Conservation (phyloP, 2,113 vertebrate species). For the Chionomys nivalis region DNA sequence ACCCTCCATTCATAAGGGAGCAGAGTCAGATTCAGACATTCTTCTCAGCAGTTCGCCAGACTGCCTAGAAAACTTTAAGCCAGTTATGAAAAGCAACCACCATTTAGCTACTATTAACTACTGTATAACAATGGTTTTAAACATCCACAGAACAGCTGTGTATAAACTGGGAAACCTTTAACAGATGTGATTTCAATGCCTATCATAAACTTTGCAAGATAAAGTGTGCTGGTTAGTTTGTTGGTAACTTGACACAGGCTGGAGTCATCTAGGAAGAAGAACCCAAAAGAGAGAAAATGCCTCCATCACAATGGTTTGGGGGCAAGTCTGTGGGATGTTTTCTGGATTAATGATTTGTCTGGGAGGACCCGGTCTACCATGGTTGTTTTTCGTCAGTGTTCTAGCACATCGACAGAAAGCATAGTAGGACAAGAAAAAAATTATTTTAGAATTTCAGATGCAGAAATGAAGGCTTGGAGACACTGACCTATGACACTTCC, state of each 20-base stretch:
- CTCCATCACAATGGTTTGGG: neutral
- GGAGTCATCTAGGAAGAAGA: neutral
- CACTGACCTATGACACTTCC: neutral
- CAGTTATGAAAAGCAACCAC: neutral
- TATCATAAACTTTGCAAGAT: slow-evolving; percentile 10
- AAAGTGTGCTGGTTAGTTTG: neutral
- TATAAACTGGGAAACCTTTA: slow-evolving; percentile 2
- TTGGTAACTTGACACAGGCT: neutral
- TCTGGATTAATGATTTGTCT: neutral
- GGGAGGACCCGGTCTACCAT: neutral
- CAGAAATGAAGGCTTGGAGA: slow-evolving; percentile 12
- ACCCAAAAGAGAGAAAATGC: neutral
- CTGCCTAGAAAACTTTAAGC: neutral
- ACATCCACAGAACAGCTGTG: neutral
- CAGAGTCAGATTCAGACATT: neutral
- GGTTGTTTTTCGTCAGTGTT: neutral
- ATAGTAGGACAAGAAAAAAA: neutral
- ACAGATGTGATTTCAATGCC: neutral
- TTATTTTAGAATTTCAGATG: slow-evolving; percentile 32
- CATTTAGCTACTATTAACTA: neutral
- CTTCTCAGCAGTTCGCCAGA: neutral
- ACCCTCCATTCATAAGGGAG: neutral
- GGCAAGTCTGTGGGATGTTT: neutral
- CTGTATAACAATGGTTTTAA: neutral
- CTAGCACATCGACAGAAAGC: neutral